These are phyloP conservation scores for Rhinatrema bivittatum DNA, from an alignment of 2,797 vertebrate species.

Conservation along the genomic window DNA sequence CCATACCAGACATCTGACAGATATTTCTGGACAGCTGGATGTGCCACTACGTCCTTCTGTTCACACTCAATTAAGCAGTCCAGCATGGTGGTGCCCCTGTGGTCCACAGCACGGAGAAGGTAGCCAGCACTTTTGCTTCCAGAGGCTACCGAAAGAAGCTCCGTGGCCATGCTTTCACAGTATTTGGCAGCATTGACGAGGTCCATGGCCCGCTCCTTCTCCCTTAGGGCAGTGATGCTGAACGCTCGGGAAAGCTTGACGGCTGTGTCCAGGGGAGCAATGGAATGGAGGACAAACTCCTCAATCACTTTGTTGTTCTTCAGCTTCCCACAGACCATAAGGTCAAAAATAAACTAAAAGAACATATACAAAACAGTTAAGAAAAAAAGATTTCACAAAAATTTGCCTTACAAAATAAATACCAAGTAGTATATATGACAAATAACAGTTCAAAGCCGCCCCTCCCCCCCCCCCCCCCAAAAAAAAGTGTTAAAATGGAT, in stretches of 20 bases:
- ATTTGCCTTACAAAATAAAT: background rate
- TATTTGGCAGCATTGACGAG: slow-evolving; percentile 34
- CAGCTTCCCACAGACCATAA: slow-evolving; percentile 48
- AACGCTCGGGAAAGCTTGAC: slow-evolving; percentile 44
- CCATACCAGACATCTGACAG: slow-evolving; percentile 47
- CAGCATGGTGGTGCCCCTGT: slow-evolving; percentile 29
- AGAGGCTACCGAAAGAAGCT: slow-evolving; percentile 38
- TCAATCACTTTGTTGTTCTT: slow-evolving; percentile 35
- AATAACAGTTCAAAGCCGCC: background rate
- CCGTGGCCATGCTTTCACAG: slow-evolving; percentile 40
- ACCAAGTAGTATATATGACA: background rate
- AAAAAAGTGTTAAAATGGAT: no score
- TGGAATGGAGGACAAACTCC: slow-evolving; percentile 38
- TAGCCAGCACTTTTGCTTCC: slow-evolving; percentile 18
- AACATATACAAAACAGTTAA: background rate
- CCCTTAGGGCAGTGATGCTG: slow-evolving; percentile 28
- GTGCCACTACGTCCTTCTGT: slow-evolving; percentile 41
- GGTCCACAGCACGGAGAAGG: slow-evolving; percentile 38
- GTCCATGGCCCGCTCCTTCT: slow-evolving; percentile 39
- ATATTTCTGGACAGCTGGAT: slow-evolving; percentile 46
- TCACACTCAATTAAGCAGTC: slow-evolving; percentile 42
- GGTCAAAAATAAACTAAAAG: slow-evolving; percentile 42
- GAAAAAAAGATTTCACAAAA: background rate
- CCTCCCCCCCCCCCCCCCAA: no score
- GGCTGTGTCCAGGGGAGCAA: slow-evolving; percentile 38